A percentile compares a stretch with the other conserved stretches of the same genome.
Evolutionary conservation across 2,113 vertebrate genomes (phyloP).

Genomic region (Nerophis ophidion): DNA sequence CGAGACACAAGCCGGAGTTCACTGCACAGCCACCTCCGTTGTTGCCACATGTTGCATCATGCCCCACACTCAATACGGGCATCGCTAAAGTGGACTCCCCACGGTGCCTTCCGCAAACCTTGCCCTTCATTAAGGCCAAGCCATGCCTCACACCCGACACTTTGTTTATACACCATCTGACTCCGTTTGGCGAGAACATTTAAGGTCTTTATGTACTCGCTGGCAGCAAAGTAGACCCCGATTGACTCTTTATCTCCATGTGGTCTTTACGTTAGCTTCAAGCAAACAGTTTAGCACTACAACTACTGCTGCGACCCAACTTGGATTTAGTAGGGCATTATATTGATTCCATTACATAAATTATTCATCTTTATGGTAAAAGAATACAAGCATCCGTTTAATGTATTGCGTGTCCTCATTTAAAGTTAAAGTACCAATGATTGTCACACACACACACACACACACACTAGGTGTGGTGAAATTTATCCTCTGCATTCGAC

Average conservation of each 20-base stretch:
- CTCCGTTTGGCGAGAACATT: background rate
- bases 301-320: background rate
- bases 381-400: too few relatives aligned
- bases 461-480: too few relatives aligned
- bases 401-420: too few relatives aligned
- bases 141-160: slow-evolving; percentile 10
- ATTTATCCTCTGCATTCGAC: too few relatives aligned
- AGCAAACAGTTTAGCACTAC: slow-evolving; percentile 4
- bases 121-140: slow-evolving; percentile 36
- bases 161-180: slow-evolving; percentile 29
- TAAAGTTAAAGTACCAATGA: too few relatives aligned
- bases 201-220: slow-evolving; percentile 4
- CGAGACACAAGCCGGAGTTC: slow-evolving; percentile 12
- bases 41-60: slow-evolving; percentile 51
- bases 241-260: background rate
- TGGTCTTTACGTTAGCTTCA: background rate
- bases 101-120: slow-evolving; percentile 19
- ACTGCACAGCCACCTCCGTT: slow-evolving; percentile 27
- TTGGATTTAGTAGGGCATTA: background rate
- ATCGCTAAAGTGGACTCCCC: slow-evolving; percentile 37
- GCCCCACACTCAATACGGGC: slow-evolving; percentile 27
- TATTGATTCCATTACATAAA: too few relatives aligned
- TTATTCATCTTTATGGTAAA: too few relatives aligned
- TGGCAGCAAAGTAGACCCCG: slow-evolving; percentile 1
- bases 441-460: too few relatives aligned